phyloP scores from a whole-genome alignment of 2,888 invertebrate species.

The Orchesellides sinensis region DNA sequence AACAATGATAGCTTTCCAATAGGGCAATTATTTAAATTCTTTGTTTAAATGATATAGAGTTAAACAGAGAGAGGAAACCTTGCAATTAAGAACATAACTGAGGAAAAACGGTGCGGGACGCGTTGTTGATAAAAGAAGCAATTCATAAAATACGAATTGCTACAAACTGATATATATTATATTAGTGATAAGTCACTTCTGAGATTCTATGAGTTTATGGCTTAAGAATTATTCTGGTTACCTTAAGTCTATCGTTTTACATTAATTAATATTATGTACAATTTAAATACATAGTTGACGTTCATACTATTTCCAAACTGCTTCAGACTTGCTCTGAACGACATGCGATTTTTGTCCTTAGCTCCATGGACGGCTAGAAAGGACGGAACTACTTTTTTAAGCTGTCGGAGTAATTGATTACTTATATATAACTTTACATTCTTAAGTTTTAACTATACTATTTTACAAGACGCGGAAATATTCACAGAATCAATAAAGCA shows the following conservation, averaged over 20 bases:
- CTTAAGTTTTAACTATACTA: too few relatives aligned
- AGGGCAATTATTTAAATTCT: not conserved
- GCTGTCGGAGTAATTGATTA: not conserved
- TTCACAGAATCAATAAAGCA: not conserved
- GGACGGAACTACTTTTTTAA: conserved; percentile 10
- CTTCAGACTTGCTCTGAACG: not conserved
- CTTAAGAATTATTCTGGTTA: conserved; percentile 25
- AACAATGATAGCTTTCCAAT: not conserved
- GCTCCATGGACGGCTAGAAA: not conserved
- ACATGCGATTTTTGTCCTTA: not conserved
- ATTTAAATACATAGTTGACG: not conserved
- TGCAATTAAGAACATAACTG: not conserved
- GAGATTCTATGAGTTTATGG: conserved; percentile 64
- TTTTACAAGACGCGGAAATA: too few relatives aligned
- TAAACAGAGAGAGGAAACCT: not conserved
- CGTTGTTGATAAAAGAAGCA: conserved; percentile 10
- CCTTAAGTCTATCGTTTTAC: not conserved
- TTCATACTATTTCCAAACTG: not conserved
- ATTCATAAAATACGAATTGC: conserved; percentile 15
- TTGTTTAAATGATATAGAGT: not conserved
- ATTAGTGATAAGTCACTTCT: conserved; percentile 41
- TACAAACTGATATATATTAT: not conserved
- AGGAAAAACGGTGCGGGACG: not conserved
- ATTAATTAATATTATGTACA: not conserved
- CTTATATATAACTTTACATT: not conserved